phyloP scores from a whole-genome alignment of 2,797 vertebrate genomes.

The Schizopygopsis pylzovi region DNA sequence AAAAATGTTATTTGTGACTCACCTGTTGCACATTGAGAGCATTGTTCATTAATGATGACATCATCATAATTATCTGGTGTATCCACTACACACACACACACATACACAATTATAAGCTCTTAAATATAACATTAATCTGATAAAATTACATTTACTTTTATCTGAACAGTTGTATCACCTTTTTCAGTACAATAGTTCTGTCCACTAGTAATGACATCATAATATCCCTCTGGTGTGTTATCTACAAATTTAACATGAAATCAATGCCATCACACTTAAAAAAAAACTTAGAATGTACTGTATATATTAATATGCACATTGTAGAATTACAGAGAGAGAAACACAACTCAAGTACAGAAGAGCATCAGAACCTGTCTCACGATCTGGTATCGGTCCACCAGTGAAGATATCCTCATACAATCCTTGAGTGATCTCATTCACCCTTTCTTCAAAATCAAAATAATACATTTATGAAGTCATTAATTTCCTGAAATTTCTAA shows the following conservation, averaged over 20 bases:
- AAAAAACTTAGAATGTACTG: background rate
- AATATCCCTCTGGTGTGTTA: background rate
- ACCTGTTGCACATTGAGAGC: background rate
- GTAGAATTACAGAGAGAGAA: background rate
- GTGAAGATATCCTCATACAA: background rate
- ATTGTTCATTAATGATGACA: slow-evolving; percentile 8
- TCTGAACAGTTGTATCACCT: background rate
- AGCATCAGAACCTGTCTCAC: background rate
- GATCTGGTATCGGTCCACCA: background rate
- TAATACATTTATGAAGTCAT: no score
- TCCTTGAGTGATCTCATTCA: background rate
- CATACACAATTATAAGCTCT: background rate
- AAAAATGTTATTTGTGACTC: background rate
- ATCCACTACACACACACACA: background rate
- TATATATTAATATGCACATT: background rate
- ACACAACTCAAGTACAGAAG: background rate
- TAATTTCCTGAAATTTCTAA: background rate
- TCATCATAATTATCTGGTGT: slow-evolving; percentile 4
- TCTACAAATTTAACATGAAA: background rate
- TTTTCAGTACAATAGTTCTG: background rate
- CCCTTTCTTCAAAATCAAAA: background rate
- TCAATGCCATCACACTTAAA: background rate
- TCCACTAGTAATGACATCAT: background rate
- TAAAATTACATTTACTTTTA: no score
- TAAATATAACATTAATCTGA: no score